phyloP scores from a whole-genome alignment of 1,140 invertebrate genomes.

The Heliothis virescens region DNA sequence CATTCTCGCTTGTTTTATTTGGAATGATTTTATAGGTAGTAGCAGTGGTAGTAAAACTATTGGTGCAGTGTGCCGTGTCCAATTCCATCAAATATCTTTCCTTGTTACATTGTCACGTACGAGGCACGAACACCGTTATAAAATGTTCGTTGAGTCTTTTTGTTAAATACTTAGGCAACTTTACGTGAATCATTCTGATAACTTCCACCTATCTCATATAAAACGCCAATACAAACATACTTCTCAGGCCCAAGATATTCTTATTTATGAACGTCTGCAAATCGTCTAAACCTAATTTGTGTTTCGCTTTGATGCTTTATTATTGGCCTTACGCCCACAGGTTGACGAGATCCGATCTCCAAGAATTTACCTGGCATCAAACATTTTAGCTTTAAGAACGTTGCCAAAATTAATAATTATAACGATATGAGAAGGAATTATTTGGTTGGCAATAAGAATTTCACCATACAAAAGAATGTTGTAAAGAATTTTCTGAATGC shows the following conservation, averaged over 20 bases:
- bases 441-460: neutral
- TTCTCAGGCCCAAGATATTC: conserved; percentile 8
- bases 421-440: neutral
- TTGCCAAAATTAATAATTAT: conserved; percentile 26
- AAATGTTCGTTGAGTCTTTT: neutral
- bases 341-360: conserved; percentile 17
- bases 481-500: neutral
- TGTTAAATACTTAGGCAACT: neutral
- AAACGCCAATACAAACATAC: neutral
- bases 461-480: neutral
- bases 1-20: neutral
- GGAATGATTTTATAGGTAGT: too few relatives aligned
- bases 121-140: neutral
- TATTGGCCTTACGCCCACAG: conserved; percentile 10
- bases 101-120: neutral
- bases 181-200: conserved; percentile 2
- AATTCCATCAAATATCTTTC: neutral
- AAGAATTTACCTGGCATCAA: conserved; percentile 30
- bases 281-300: conserved; percentile 21
- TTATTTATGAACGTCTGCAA: conserved; percentile 2
- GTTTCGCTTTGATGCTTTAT: conserved; percentile 9
- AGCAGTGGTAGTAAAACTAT: too few relatives aligned
- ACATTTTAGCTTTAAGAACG: neutral
- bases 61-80: neutral
- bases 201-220: neutral